A percentile compares a stretch with the other conserved stretches of the same genome.
These are phyloP conservation scores for Eustalomyia histrio DNA, from an alignment of 2,888 invertebrate genomes.

Conservation along the genomic window DNA sequence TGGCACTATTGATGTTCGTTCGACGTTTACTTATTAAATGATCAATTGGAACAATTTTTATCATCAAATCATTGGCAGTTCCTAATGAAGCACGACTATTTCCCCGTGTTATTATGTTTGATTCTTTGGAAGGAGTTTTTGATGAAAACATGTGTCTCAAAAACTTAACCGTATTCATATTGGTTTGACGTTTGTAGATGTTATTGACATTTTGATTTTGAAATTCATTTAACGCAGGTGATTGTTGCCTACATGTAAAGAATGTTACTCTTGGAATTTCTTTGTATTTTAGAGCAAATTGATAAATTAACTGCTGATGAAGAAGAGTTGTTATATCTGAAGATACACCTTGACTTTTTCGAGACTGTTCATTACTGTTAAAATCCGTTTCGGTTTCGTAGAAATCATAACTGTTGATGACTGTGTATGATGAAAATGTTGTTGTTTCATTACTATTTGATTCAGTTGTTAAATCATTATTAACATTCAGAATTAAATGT, in stretches of 20 bases:
- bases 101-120: neutral
- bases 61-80: constrained; percentile 68
- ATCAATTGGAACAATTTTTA: constrained; percentile 73
- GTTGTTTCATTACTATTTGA: constrained; percentile 50
- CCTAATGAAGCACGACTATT: neutral
- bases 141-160: constrained; percentile 35
- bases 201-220: constrained; percentile 58
- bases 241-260: constrained; percentile 72
- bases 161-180: constrained; percentile 47
- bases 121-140: neutral
- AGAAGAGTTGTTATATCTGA: constrained; percentile 40
- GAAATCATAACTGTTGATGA: neutral
- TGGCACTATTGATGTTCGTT: neutral
- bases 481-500: neutral
- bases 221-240: constrained; percentile 23
- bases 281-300: constrained; percentile 74
- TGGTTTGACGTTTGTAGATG: constrained; percentile 61
- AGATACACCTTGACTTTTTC: neutral
- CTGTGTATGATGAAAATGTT: neutral
- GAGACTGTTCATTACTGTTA: neutral
- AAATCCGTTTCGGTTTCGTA: neutral
- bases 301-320: constrained; percentile 73
- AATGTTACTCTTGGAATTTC: constrained; percentile 76
- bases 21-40: constrained; percentile 68
- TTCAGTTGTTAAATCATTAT: constrained; percentile 10